Evolutionary conservation across 2,888 invertebrate genomes (phyloP).

Genomic region (Thysanoteuthis rhombus): DNA sequence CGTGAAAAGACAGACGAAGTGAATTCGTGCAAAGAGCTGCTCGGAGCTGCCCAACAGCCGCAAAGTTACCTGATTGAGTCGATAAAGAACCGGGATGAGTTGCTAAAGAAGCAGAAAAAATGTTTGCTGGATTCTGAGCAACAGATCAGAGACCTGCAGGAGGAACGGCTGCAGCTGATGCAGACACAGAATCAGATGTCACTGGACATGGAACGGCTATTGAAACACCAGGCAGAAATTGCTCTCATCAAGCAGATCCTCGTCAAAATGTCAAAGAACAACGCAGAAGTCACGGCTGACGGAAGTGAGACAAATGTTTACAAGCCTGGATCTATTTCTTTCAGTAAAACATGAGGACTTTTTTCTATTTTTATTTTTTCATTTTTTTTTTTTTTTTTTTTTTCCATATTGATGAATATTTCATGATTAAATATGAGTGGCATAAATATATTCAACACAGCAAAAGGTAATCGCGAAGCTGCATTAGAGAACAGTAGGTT

Average conservation of each 20-base stretch:
- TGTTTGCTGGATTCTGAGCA: not conserved
- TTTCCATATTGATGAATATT: too few relatives aligned
- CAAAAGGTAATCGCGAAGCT: too few relatives aligned
- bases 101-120: slow-evolving; percentile 57
- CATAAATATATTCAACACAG: too few relatives aligned
- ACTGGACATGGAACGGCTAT: slow-evolving; percentile 61
- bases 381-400: not conserved
- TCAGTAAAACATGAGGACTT: not conserved
- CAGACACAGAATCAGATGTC: slow-evolving; percentile 64
- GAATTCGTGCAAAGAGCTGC: slow-evolving; percentile 56
- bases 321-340: slow-evolving; percentile 54
- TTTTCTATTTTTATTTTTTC: not conserved
- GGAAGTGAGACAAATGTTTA: slow-evolving; percentile 52
- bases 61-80: slow-evolving; percentile 66
- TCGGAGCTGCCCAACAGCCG: slow-evolving; percentile 65
- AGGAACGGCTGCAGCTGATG: slow-evolving; percentile 52
- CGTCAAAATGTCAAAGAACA: slow-evolving; percentile 55
- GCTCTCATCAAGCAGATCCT: slow-evolving; percentile 65
- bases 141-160: slow-evolving; percentile 49
- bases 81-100: slow-evolving; percentile 58
- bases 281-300: slow-evolving; percentile 45
- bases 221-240: slow-evolving; percentile 60
- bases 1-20: slow-evolving; percentile 57
- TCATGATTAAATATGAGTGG: too few relatives aligned
- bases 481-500: too few relatives aligned